These are phyloP conservation scores for Acyrthosiphon pisum DNA, from an alignment of 1,140 invertebrate species.

Conservation along the genomic window DNA sequence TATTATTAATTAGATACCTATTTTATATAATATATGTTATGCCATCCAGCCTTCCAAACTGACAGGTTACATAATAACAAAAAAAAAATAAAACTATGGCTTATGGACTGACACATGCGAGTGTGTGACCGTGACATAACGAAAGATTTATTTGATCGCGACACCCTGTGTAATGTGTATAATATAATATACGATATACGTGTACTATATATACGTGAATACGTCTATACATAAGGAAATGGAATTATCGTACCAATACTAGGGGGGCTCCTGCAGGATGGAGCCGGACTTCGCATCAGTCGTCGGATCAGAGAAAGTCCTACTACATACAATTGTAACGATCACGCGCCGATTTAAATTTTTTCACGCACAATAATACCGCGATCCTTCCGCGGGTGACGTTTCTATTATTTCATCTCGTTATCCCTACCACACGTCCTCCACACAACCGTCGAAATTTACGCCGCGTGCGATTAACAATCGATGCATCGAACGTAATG, in stretches of 20 bases:
- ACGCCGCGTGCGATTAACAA: neutral
- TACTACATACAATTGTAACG: neutral
- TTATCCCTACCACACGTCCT: neutral
- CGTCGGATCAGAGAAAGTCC: neutral
- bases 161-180: too few relatives aligned
- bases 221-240: neutral
- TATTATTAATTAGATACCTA: too few relatives aligned
- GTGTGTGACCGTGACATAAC: neutral
- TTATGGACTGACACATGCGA: neutral
- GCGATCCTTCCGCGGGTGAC: too few relatives aligned
- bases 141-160: neutral
- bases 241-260: neutral
- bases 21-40: too few relatives aligned
- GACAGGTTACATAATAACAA: neutral
- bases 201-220: too few relatives aligned
- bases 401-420: neutral
- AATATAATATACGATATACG: too few relatives aligned
- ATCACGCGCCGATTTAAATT: neutral
- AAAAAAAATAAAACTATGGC: neutral
- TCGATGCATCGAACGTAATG: neutral
- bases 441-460: neutral
- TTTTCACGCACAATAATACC: neutral
- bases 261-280: neutral
- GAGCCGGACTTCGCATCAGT: too few relatives aligned
- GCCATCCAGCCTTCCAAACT: neutral